Conservation (phyloP, 1,140 invertebrate genomes). For the Dendroctonus valens region DNA sequence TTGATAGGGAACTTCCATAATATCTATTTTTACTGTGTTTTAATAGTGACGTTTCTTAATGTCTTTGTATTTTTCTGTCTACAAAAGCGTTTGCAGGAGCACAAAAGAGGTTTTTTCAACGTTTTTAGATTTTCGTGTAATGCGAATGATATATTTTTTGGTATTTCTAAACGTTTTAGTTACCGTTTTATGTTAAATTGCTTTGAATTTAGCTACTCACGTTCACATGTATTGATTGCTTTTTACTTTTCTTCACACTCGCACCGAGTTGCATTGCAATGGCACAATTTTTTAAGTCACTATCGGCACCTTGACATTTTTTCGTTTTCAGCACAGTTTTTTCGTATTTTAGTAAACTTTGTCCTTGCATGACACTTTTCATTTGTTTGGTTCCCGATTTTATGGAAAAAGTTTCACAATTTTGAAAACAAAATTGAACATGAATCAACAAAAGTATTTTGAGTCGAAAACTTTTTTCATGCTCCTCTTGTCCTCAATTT, state of each 20-base stretch:
- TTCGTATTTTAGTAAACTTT: slow-evolving; percentile 46
- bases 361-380: slow-evolving; percentile 19
- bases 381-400: slow-evolving; percentile 8
- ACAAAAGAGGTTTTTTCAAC: slow-evolving; percentile 44
- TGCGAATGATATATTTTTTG: slow-evolving; percentile 24
- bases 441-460: neutral
- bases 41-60: slow-evolving; percentile 23
- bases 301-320: slow-evolving; percentile 56
- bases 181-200: slow-evolving; percentile 46
- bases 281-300: slow-evolving; percentile 56
- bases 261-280: slow-evolving; percentile 63
- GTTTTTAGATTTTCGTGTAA: slow-evolving; percentile 29
- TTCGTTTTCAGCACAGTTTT: slow-evolving; percentile 57
- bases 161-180: slow-evolving; percentile 32
- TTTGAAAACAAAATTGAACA: slow-evolving; percentile 7
- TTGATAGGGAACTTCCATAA: slow-evolving; percentile 23
- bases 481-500: slow-evolving; percentile 22
- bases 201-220: slow-evolving; percentile 59
- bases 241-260: slow-evolving; percentile 55
- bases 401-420: slow-evolving; percentile 22
- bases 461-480: slow-evolving; percentile 16
- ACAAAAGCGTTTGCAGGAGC: slow-evolving; percentile 53
- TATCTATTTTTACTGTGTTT: slow-evolving; percentile 16
- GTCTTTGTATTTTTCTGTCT: slow-evolving; percentile 45
- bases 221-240: slow-evolving; percentile 67